Evolutionary conservation across 2,797 vertebrate genomes (phyloP).

Genomic region (Eremophila alpestris): DNA sequence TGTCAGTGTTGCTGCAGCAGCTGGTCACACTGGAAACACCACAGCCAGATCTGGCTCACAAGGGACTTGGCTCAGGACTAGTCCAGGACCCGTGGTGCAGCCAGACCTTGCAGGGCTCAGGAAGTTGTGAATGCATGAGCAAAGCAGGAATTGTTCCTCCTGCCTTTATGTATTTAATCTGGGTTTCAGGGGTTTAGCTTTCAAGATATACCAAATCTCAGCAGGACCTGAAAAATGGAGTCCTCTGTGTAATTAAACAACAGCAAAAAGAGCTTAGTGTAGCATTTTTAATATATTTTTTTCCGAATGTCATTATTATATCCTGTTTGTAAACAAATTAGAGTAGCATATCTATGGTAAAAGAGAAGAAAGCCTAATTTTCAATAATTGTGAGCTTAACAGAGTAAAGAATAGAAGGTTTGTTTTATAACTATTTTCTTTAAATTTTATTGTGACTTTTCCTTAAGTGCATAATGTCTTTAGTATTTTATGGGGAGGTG

Average conservation of each 20-base stretch:
- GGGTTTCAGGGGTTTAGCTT: conserved; percentile 7
- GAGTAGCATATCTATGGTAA: background rate
- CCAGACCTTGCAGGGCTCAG: background rate
- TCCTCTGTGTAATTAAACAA: background rate
- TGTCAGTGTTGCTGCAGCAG: background rate
- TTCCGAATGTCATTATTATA: background rate
- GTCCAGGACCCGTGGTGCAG: background rate
- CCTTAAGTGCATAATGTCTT: background rate
- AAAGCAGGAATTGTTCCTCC: background rate
- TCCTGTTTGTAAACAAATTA: background rate
- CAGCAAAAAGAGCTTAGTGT: background rate
- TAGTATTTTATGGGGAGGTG: background rate
- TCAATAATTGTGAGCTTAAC: background rate
- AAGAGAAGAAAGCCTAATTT: background rate
- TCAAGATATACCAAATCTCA: background rate
- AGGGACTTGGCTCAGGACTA: background rate
- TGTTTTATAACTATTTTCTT: conserved; percentile 8
- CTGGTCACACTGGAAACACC: background rate
- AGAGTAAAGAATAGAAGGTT: background rate
- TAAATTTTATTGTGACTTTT: background rate
- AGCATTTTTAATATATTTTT: background rate
- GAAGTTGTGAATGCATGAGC: background rate
- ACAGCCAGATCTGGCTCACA: background rate
- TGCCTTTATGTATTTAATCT: background rate
- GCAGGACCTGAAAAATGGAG: background rate